Evolutionary conservation across 2,113 vertebrate species (phyloP).

Genomic region (Tympanuchus pallidicinctus): DNA sequence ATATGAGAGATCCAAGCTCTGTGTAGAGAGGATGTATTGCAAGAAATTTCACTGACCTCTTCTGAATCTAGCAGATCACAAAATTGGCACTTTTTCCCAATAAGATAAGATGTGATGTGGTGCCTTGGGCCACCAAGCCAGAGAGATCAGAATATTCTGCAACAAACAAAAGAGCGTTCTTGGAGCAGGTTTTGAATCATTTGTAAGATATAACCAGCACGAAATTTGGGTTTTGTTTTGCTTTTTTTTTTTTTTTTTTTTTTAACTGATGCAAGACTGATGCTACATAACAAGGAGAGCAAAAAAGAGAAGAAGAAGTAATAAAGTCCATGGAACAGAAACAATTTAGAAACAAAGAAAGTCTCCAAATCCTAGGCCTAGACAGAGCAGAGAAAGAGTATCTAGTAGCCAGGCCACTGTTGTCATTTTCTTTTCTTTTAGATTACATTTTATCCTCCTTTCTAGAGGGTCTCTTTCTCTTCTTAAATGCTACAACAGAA

Average conservation of each 20-base stretch:
- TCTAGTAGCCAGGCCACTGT: neutral
- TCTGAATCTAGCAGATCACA: neutral
- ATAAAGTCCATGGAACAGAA: neutral
- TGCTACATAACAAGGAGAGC: neutral
- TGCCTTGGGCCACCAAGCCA: neutral
- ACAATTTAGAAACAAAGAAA: neutral
- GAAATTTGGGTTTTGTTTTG: neutral
- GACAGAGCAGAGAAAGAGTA: neutral
- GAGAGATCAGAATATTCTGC: neutral
- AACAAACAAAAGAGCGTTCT: neutral
- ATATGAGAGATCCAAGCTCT: neutral
- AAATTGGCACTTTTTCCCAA: neutral
- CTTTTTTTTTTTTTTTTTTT: neutral
- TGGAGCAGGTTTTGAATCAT: neutral
- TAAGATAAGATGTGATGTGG: neutral
- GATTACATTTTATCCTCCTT: neutral
- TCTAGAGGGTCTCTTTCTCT: neutral
- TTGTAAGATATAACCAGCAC: conserved; percentile 1
- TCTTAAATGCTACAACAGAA: neutral
- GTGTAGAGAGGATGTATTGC: neutral
- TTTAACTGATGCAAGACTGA: neutral
- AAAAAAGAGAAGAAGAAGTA: neutral
- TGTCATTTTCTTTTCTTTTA: neutral
- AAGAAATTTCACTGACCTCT: neutral
- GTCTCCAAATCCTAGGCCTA: neutral